A percentile compares a stretch with the other conserved stretches of the same genome.
phyloP scores from a whole-genome alignment of 2,888 invertebrate genomes.

The Cheilosia vernalis region DNA sequence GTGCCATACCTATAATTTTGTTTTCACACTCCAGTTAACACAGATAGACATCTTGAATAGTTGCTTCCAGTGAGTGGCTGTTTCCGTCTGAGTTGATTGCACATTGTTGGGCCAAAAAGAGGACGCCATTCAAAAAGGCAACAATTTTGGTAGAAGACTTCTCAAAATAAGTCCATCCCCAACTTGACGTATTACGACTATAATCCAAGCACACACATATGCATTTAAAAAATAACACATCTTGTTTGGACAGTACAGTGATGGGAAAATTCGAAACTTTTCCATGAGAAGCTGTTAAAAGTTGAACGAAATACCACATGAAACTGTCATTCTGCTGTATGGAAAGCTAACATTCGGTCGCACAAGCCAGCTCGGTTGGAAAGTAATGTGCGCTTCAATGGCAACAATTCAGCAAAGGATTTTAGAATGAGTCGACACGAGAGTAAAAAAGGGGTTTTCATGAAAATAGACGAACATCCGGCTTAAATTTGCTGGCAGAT shows the following conservation, averaged over 20 bases:
- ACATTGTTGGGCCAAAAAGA: background rate
- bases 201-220: constrained; percentile 1
- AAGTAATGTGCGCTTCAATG: constrained; percentile 29
- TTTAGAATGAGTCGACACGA: background rate
- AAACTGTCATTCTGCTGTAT: constrained; percentile 15
- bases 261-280: background rate
- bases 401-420: constrained; percentile 39
- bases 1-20: constrained; percentile 24
- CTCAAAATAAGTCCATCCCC: constrained; percentile 33
- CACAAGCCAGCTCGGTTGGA: constrained; percentile 28
- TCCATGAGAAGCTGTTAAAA: background rate
- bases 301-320: constrained; percentile 9
- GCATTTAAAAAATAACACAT: background rate
- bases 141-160: constrained; percentile 10
- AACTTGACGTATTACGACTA: constrained; percentile 12
- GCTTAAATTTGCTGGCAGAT: background rate
- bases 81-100: constrained; percentile 28
- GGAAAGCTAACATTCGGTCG: background rate
- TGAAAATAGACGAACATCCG: background rate
- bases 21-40: constrained; percentile 31
- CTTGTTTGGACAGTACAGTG: background rate
- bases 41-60: constrained; percentile 21
- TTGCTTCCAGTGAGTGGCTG: constrained; percentile 24
- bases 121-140: constrained; percentile 29
- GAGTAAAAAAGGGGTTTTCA: background rate